phyloP scores from a whole-genome alignment of 2,888 invertebrate species.

The Ischnus inquisitorius region DNA sequence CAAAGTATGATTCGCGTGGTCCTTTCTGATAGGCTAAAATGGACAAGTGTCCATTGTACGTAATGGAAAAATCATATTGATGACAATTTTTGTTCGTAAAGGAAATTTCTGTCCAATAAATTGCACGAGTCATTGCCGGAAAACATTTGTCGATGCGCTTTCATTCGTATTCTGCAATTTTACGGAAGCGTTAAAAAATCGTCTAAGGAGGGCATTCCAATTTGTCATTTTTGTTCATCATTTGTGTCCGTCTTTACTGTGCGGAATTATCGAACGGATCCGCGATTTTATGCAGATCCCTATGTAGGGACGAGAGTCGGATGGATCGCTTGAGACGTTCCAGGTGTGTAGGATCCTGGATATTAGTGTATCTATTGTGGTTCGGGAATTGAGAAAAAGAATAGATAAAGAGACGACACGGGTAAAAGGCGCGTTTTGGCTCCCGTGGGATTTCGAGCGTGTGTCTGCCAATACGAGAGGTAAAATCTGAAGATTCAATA shows the following conservation, averaged over 20 bases:
- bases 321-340: constrained; percentile 23
- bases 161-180: no score
- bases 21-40: neutral
- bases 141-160: no score
- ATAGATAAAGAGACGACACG: constrained; percentile 15
- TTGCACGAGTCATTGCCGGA: no score
- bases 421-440: constrained; percentile 16
- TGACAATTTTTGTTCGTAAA: no score
- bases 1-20: neutral
- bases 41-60: no score
- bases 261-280: neutral
- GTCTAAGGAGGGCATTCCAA: neutral
- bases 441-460: neutral
- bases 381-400: constrained; percentile 23
- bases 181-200: no score
- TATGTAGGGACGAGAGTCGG: neutral
- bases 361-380: constrained; percentile 51
- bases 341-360: constrained; percentile 40
- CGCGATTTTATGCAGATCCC: neutral
- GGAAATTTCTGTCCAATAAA: no score
- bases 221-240: neutral
- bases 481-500: no score
- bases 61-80: no score
- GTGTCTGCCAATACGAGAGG: neutral
- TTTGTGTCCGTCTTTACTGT: neutral